Conservation (phyloP, 2,113 vertebrate species). For the Mormoops blainvillei region DNA sequence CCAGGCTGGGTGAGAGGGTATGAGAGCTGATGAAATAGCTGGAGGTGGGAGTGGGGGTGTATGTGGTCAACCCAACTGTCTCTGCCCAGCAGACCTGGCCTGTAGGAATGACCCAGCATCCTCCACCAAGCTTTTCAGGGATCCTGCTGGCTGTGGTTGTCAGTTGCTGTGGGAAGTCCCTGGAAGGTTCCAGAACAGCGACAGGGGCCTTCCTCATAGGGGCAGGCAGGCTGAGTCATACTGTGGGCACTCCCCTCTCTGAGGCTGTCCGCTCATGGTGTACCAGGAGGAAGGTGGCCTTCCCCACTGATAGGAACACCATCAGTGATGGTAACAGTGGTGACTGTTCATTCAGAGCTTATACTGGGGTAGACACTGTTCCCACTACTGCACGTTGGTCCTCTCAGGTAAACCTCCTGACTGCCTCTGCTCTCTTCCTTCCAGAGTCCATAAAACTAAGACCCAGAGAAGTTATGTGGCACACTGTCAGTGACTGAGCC, state of each 20-base stretch:
- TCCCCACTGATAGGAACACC: background rate
- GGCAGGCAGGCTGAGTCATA: background rate
- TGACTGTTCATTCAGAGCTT: background rate
- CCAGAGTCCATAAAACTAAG: background rate
- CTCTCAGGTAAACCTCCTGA: background rate
- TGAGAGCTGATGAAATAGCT: background rate
- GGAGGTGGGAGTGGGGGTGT: background rate
- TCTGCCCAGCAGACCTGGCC: background rate
- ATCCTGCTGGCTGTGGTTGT: background rate
- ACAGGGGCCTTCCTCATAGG: background rate
- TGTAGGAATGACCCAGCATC: background rate
- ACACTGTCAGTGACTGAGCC: fast-evolving
- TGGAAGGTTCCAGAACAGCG: background rate
- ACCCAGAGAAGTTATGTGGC: background rate
- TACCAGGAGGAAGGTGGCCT: background rate
- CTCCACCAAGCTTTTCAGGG: background rate
- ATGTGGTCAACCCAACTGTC: background rate
- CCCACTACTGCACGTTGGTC: background rate
- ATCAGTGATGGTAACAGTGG: fast-evolving
- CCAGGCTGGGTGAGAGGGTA: background rate
- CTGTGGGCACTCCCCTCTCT: background rate
- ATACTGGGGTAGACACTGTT: fast-evolving
- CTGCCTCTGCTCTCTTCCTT: fast-evolving
- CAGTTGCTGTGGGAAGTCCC: background rate
- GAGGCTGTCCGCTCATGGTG: background rate